phyloP scores from a whole-genome alignment of 2,888 invertebrate species.

The Eupelmus urozonus region DNA sequence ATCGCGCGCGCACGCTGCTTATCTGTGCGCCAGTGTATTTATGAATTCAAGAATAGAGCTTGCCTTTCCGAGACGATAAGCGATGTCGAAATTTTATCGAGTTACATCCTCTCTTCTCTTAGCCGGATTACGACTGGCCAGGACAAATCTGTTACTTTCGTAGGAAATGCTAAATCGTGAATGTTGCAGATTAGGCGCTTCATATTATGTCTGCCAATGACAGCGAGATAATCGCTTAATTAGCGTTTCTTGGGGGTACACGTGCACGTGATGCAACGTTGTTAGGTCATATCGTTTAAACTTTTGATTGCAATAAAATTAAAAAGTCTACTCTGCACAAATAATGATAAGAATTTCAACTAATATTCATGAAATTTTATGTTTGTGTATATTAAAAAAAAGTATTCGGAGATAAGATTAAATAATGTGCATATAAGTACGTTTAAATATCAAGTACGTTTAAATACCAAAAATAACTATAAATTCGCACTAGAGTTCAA shows the following conservation, averaged over 20 bases:
- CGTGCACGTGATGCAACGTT: conserved; percentile 20
- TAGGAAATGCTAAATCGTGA: too few species aligned
- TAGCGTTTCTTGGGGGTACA: not conserved
- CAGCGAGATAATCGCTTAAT: too few species aligned
- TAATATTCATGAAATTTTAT: not conserved
- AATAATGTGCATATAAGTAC: too few species aligned
- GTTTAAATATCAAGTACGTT: too few species aligned
- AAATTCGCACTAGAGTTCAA: too few species aligned
- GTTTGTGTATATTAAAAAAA: not conserved
- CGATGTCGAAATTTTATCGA: not conserved
- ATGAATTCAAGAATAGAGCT: conserved; percentile 14
- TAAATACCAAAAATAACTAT: too few species aligned
- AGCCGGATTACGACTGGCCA: conserved; percentile 33
- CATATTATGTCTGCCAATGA: too few species aligned
- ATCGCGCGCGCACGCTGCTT: not conserved
- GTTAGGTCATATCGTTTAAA: conserved; percentile 4
- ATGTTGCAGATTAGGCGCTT: too few species aligned
- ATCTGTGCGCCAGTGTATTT: conserved; percentile 12
- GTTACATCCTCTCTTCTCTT: not conserved
- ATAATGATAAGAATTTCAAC: conserved; percentile 19
- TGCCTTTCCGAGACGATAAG: not conserved
- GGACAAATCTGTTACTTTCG: conserved; percentile 43
- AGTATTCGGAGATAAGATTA: too few species aligned
- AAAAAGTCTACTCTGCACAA: conserved; percentile 12
- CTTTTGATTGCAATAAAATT: conserved; percentile 29